Percentiles rank a stretch among this genome's conserved stretches.
phyloP scores from a whole-genome alignment of 2,113 vertebrate species.

The Tursiops truncatus region DNA sequence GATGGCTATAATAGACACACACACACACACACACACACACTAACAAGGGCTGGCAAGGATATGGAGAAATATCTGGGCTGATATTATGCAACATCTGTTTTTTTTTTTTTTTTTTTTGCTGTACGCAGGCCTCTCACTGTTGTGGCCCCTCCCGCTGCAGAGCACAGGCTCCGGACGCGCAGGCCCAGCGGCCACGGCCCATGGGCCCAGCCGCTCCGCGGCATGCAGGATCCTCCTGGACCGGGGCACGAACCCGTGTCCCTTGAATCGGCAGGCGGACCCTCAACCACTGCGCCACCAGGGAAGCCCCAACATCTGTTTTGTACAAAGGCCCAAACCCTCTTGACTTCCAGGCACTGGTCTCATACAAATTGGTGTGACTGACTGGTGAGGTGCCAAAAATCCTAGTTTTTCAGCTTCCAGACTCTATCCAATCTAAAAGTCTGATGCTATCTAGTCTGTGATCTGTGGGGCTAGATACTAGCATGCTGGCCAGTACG shows the following conservation, averaged over 20 bases:
- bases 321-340: conserved; percentile 26
- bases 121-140: too few relatives aligned
- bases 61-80: neutral
- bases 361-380: neutral
- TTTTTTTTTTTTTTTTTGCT: neutral
- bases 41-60: neutral
- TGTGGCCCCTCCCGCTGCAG: too few relatives aligned
- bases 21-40: neutral
- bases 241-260: too few relatives aligned
- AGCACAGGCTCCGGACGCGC: too few relatives aligned
- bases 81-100: neutral
- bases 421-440: neutral
- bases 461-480: neutral
- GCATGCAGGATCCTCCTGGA: too few relatives aligned
- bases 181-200: too few relatives aligned
- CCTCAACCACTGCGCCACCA: too few relatives aligned
- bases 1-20: neutral
- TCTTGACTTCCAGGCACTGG: conserved; percentile 28
- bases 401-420: neutral
- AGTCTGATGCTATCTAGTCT: neutral
- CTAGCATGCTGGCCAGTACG: neutral
- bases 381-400: neutral
- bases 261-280: too few relatives aligned
- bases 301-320: neutral
- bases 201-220: too few relatives aligned